phyloP scores from a whole-genome alignment of 1,140 invertebrate genomes.

The Ooceraea biroi region DNA sequence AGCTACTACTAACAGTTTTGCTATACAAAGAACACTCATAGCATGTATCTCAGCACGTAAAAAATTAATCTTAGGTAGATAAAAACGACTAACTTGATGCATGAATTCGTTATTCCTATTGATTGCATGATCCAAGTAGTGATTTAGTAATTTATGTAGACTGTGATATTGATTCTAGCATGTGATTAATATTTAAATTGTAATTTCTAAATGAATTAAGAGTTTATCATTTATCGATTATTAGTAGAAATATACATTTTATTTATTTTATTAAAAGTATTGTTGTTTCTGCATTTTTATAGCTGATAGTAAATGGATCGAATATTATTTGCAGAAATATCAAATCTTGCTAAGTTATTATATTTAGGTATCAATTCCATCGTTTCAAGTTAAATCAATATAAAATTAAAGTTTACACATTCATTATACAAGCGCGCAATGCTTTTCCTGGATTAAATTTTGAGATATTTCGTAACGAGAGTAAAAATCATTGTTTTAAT shows the following conservation, averaged over 20 bases:
- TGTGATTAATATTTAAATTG: not conserved
- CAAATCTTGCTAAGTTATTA: not conserved
- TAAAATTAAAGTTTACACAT: not conserved
- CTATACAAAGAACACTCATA: not conserved
- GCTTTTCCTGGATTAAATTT: not conserved
- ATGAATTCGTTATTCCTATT: too few relatives aligned
- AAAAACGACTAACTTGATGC: conserved; percentile 5
- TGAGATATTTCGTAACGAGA: conserved; percentile 5
- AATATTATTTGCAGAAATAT: not conserved
- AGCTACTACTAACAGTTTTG: not conserved
- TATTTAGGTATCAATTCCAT: not conserved
- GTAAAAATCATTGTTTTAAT: conserved; percentile 20
- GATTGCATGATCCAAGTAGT: too few relatives aligned
- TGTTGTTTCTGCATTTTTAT: not conserved
- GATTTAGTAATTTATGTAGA: not conserved
- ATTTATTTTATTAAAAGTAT: conserved; percentile 1
- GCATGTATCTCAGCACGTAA: not conserved
- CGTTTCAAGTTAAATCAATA: not conserved
- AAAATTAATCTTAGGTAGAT: not conserved
- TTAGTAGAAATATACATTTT: not conserved
- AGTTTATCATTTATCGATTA: not conserved
- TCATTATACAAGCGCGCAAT: not conserved
- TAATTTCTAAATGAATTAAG: not conserved
- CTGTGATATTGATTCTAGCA: not conserved
- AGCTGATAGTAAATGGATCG: not conserved